Percentiles rank a stretch among this genome's conserved stretches.
phyloP scores from a whole-genome alignment of 2,888 invertebrate genomes.

The Phlogophora meticulosa region DNA sequence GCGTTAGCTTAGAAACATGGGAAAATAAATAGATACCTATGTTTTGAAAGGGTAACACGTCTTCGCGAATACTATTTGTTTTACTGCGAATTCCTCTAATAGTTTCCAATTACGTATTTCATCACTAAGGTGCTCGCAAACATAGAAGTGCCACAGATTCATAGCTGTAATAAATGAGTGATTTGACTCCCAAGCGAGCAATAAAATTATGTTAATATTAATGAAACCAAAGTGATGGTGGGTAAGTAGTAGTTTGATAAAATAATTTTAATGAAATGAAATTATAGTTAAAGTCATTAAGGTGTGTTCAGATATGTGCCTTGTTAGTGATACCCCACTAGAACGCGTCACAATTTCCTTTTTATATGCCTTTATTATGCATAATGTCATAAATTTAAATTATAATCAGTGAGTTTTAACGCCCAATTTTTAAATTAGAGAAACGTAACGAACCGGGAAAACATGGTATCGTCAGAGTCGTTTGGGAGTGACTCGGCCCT shows the following conservation, averaged over 20 bases:
- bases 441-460: slow-evolving; percentile 84
- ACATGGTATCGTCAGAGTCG: slow-evolving; percentile 71
- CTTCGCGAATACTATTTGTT: slow-evolving; percentile 89
- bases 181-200: slow-evolving; percentile 47
- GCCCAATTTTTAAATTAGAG: slow-evolving; percentile 88
- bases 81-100: slow-evolving; percentile 82
- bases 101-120: slow-evolving; percentile 80
- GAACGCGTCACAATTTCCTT: slow-evolving; percentile 81
- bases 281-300: slow-evolving; percentile 72
- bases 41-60: slow-evolving; percentile 84
- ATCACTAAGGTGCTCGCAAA: slow-evolving; percentile 63
- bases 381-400: slow-evolving; percentile 87
- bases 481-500: slow-evolving; percentile 77
- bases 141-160: slow-evolving; percentile 27
- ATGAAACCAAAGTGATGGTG: slow-evolving; percentile 68
- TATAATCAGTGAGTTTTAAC: slow-evolving; percentile 88
- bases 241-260: slow-evolving; percentile 67
- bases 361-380: slow-evolving; percentile 81
- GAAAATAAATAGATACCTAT: slow-evolving; percentile 82
- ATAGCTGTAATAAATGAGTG: slow-evolving; percentile 52
- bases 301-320: slow-evolving; percentile 72
- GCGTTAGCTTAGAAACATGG: slow-evolving; percentile 83
- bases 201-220: slow-evolving; percentile 67
- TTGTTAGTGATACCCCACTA: slow-evolving; percentile 82
- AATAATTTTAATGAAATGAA: slow-evolving; percentile 72